Evolutionary conservation across 2,797 vertebrate species (phyloP).

Genomic region (Loriculus beryllinus): DNA sequence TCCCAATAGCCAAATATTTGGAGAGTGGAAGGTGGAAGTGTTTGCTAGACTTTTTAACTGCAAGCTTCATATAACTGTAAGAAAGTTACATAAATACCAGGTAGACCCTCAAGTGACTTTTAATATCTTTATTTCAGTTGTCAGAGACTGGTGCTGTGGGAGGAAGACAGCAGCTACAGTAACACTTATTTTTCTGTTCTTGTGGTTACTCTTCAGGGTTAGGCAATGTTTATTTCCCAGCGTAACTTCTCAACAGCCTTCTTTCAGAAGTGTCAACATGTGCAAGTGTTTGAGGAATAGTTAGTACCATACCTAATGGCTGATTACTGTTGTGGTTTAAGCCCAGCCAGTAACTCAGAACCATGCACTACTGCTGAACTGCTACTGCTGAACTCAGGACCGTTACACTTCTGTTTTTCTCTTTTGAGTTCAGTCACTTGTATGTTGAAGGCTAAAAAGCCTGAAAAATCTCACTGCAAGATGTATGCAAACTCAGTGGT

Average conservation of each 20-base stretch:
- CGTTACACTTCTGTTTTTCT: not conserved
- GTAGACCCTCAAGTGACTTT: not conserved
- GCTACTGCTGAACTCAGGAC: not conserved
- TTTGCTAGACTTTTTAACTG: not conserved
- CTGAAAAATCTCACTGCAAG: not conserved
- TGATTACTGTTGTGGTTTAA: not conserved
- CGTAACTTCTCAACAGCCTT: slow-evolving; percentile 57
- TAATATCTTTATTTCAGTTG: not conserved
- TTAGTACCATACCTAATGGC: not conserved
- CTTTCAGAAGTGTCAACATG: slow-evolving; percentile 38
- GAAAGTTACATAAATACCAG: not conserved
- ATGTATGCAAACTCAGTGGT: not conserved
- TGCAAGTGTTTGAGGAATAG: slow-evolving; percentile 27
- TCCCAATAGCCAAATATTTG: not conserved
- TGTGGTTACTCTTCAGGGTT: slow-evolving; percentile 79
- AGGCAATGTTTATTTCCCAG: slow-evolving; percentile 81
- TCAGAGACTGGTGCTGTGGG: not conserved
- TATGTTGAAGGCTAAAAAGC: not conserved
- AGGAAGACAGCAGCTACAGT: slow-evolving; percentile 33
- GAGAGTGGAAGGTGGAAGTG: not conserved
- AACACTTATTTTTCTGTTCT: slow-evolving; percentile 68
- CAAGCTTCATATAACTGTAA: not conserved
- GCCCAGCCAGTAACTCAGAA: not conserved
- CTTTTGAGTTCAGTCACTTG: not conserved
- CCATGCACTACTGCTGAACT: not conserved